These are phyloP conservation scores for Argynnis bischoffii DNA, from an alignment of 2,888 invertebrate species.

Conservation along the genomic window DNA sequence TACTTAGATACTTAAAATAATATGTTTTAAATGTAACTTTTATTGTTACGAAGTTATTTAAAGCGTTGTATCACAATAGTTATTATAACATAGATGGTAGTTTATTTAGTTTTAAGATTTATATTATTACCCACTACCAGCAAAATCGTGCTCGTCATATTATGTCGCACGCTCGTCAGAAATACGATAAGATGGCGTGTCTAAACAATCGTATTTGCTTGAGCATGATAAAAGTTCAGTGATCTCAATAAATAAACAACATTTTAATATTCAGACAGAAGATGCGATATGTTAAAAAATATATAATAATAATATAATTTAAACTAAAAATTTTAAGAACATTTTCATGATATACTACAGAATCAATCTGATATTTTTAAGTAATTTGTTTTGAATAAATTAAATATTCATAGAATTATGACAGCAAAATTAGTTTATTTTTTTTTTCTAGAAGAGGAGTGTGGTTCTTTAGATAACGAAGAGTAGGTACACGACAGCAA, in stretches of 20 bases:
- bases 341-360: too few species aligned
- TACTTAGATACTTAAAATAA: too few species aligned
- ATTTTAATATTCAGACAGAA: slow-evolving; percentile 16
- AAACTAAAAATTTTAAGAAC: too few species aligned
- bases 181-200: slow-evolving; percentile 46
- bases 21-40: too few species aligned
- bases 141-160: slow-evolving; percentile 27
- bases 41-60: too few species aligned
- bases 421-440: slow-evolving; percentile 12
- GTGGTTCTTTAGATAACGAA: slow-evolving; percentile 31
- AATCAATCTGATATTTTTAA: too few species aligned
- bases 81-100: too few species aligned
- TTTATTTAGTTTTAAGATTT: too few species aligned
- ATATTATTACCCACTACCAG: too few species aligned
- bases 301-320: background rate
- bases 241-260: slow-evolving; percentile 41
- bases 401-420: slow-evolving; percentile 6
- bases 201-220: slow-evolving; percentile 45
- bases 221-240: slow-evolving; percentile 48
- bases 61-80: too few species aligned
- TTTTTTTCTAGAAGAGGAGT: background rate
- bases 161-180: slow-evolving; percentile 42
- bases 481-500: slow-evolving; percentile 31
- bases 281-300: slow-evolving; percentile 8
- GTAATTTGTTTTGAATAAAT: too few species aligned